Evolutionary conservation across 1,140 invertebrate genomes (phyloP).

Genomic region (Penaeus japonicus): DNA sequence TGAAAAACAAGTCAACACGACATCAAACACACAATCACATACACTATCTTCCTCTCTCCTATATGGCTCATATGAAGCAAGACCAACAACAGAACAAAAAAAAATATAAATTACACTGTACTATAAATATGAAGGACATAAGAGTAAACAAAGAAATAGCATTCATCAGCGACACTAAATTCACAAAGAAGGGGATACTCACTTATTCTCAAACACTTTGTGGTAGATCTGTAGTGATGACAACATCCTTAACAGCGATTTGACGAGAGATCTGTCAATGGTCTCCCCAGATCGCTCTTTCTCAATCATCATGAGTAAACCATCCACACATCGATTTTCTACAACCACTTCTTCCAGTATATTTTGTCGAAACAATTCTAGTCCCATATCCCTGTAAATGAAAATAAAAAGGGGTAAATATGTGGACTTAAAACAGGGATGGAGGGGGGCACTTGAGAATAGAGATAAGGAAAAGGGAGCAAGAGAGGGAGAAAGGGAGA

Average conservation of each 20-base stretch:
- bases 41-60: neutral
- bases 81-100: too few relatives aligned
- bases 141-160: neutral
- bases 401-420: neutral
- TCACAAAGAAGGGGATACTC: slow-evolving; percentile 51
- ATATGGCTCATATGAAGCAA: too few relatives aligned
- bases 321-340: slow-evolving; percentile 93
- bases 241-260: slow-evolving; percentile 95
- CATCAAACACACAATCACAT: neutral
- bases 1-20: too few relatives aligned
- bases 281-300: slow-evolving; percentile 92
- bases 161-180: neutral
- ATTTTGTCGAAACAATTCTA: slow-evolving; percentile 93
- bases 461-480: too few relatives aligned
- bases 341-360: slow-evolving; percentile 91
- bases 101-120: too few relatives aligned
- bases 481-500: too few relatives aligned
- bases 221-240: slow-evolving; percentile 97
- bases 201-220: slow-evolving; percentile 91
- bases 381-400: slow-evolving; percentile 89
- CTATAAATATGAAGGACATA: neutral
- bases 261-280: slow-evolving; percentile 91
- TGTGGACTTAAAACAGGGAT: neutral
- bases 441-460: too few relatives aligned
- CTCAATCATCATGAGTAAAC: slow-evolving; percentile 91